Evolutionary conservation across 2,797 vertebrate species (phyloP).

Genomic region (Galago senegalensis): DNA sequence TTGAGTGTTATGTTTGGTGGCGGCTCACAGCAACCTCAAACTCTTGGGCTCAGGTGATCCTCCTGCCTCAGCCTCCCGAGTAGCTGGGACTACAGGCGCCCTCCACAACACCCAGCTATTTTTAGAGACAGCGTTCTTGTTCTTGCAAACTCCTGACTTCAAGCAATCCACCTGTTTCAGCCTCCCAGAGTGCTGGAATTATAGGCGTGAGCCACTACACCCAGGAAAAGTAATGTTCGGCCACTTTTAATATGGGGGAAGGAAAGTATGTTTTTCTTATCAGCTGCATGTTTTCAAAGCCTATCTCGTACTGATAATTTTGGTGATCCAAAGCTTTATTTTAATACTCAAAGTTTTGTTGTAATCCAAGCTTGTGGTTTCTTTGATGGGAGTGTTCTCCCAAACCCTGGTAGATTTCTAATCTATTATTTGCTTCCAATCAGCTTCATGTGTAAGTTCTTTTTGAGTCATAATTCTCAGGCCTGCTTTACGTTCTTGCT

Average conservation of each 20-base stretch:
- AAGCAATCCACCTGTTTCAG: too few relatives aligned
- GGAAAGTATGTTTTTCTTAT: background rate
- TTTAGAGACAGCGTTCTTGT: too few relatives aligned
- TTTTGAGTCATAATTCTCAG: constrained; percentile 17
- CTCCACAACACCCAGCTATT: too few relatives aligned
- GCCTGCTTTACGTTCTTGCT: constrained; percentile 6
- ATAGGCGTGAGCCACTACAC: too few relatives aligned
- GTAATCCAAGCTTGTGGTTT: constrained; percentile 21
- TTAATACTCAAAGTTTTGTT: background rate
- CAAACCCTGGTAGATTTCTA: background rate
- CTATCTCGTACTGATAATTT: background rate
- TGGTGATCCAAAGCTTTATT: constrained; percentile 6
- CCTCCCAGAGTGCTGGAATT: too few relatives aligned
- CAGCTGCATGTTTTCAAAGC: background rate
- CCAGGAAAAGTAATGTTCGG: background rate
- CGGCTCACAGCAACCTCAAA: too few relatives aligned
- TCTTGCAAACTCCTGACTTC: too few relatives aligned
- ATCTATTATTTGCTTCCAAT: background rate
- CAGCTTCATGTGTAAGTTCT: background rate
- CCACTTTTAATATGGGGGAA: background rate
- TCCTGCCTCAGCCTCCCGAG: too few relatives aligned
- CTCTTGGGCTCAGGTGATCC: too few relatives aligned
- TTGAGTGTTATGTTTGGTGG: too few relatives aligned
- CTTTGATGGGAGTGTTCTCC: constrained; percentile 19
- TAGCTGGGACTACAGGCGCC: too few relatives aligned